Conservation (phyloP, 2,888 invertebrate genomes). For the Alviniconcha strummeri region DNA sequence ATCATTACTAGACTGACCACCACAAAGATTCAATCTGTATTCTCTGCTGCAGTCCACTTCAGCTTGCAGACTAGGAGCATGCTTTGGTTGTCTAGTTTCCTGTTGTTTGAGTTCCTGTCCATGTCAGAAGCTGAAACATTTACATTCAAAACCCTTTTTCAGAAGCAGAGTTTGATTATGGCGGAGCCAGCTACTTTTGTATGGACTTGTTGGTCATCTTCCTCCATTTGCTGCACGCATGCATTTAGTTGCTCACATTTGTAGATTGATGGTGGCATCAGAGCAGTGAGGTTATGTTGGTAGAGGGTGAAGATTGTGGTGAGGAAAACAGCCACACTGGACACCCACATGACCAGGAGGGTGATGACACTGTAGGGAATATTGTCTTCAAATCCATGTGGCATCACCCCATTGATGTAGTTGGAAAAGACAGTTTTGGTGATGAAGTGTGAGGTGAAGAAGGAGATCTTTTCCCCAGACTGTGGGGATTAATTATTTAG, state of each 20-base stretch:
- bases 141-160: neutral
- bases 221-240: too few relatives aligned
- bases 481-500: neutral
- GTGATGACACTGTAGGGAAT: constrained; percentile 21
- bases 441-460: constrained; percentile 31
- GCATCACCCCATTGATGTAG: constrained; percentile 33
- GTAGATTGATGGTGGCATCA: neutral
- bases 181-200: too few relatives aligned
- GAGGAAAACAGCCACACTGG: neutral
- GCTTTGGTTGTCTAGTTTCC: too few relatives aligned
- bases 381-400: constrained; percentile 9
- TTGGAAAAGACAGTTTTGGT: constrained; percentile 25
- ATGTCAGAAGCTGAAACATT: neutral
- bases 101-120: neutral
- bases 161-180: too few relatives aligned
- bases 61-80: too few relatives aligned
- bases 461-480: constrained; percentile 27
- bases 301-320: constrained; percentile 3
- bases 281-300: neutral
- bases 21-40: neutral
- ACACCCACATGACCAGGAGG: constrained; percentile 1
- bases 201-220: too few relatives aligned
- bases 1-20: neutral
- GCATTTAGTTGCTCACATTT: neutral
- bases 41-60: neutral